Evolutionary conservation across 2,797 vertebrate species (phyloP), one percentile per base, ranked within the genome.

Genomic region (Phaenicophaeus curvirostris): DNA sequence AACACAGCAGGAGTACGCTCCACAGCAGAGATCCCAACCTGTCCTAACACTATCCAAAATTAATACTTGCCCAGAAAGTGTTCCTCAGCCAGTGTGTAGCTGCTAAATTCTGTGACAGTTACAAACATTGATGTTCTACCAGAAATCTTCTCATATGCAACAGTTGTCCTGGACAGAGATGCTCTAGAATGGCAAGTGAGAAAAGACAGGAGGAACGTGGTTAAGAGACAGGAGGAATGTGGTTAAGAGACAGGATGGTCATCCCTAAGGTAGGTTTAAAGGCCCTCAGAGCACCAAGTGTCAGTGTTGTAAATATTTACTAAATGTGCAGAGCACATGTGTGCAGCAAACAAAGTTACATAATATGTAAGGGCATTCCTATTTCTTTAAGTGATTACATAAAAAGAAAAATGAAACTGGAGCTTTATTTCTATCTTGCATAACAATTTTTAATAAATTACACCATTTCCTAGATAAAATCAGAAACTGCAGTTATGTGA

Each of bases 41-140:
- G 74, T 57, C 71, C 67, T 63, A 82, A 53, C 41, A 39, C 41
- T 41, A 9, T 13, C 23, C 44, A 90, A 79, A 93, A 79, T 28
- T 92, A 95, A 74, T 61, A 89, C 35, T 89, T 88, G 58, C 39
- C 19, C 84, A 92, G 79, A 68, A 90, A 53, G 51, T 10, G 31
- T 37, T 89, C 46, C 63, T 86, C 77, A 79, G 48, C 39, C 77
- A 90, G 44, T 9, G 12, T 41, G 63, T n/a, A 75, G 39, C 77
- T 82, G 80, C 59, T 87, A n/a, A 85, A 59, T 42, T 86, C 6
- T 5, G 30, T 2, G 31, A 75, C 50, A 53, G 55, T 20, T 80
- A 71, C 3, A 92, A 95, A 90, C 67, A 89, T 1, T 79, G 67
- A 87, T 54, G 35, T 74, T 76, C 71, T 67, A 21, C 53, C 71